Conservation (phyloP, 2,888 invertebrate genomes). For the Caenorhabditis sulstoni region DNA sequence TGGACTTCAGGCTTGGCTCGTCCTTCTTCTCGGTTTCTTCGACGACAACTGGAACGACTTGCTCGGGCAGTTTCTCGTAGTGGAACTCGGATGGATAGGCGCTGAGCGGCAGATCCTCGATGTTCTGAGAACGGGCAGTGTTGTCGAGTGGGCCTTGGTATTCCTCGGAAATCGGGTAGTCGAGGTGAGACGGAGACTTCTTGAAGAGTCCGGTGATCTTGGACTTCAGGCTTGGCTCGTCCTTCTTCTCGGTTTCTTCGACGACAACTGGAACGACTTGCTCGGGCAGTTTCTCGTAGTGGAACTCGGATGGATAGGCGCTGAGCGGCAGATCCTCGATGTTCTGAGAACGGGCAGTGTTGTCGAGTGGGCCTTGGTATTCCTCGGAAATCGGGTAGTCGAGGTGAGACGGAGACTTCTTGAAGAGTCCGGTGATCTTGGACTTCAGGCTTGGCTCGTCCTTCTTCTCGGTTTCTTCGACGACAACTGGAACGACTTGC, state of each 20-base stretch:
- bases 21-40: constrained; percentile 36
- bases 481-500: constrained; percentile 19
- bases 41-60: constrained; percentile 15
- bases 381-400: constrained; percentile 33
- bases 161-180: constrained; percentile 36
- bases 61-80: constrained; percentile 29
- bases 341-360: constrained; percentile 25
- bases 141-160: constrained; percentile 34
- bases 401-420: constrained; percentile 30
- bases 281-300: constrained; percentile 60
- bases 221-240: constrained; percentile 36
- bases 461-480: constrained; percentile 33
- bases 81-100: constrained; percentile 24
- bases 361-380: constrained; percentile 33
- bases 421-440: constrained; percentile 39
- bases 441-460: constrained; percentile 39
- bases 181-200: constrained; percentile 31
- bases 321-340: constrained; percentile 23
- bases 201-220: constrained; percentile 53
- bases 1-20: constrained; percentile 31
- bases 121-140: constrained; percentile 15
- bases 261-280: constrained; percentile 39
- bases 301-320: constrained; percentile 55
- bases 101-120: constrained; percentile 40
- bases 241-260: constrained; percentile 48